These are phyloP conservation scores for Polymixis lichenea DNA, from an alignment of 2,888 invertebrate species.

Conservation along the genomic window DNA sequence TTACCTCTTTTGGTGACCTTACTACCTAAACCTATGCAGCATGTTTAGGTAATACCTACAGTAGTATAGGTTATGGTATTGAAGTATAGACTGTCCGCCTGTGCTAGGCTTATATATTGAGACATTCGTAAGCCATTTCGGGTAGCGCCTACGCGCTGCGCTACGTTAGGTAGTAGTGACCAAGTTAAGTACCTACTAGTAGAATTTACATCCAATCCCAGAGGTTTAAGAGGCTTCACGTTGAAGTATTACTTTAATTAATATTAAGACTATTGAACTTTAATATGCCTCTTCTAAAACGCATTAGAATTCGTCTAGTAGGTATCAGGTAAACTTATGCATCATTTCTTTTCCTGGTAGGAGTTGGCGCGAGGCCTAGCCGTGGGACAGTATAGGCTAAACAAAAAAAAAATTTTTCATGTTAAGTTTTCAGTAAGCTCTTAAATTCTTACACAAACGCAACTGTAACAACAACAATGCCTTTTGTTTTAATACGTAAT, in stretches of 20 bases:
- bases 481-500: conserved; percentile 24
- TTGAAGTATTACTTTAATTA: neutral
- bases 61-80: too few species aligned
- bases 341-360: conserved; percentile 2
- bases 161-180: neutral
- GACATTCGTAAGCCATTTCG: neutral
- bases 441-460: neutral
- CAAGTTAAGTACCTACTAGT: neutral
- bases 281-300: neutral
- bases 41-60: too few species aligned
- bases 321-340: neutral
- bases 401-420: too few species aligned
- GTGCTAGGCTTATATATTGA: neutral
- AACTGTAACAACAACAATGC: conserved; percentile 14
- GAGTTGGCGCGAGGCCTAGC: too few species aligned
- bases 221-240: neutral
- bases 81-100: neutral
- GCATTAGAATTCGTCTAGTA: neutral
- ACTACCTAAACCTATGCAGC: too few species aligned
- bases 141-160: neutral
- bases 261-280: neutral
- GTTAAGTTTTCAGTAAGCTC: neutral
- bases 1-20: too few species aligned
- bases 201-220: conserved; percentile 20
- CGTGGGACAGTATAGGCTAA: too few species aligned